Conservation (phyloP, 2,113 vertebrate genomes). For the Carettochelys insculpta region DNA sequence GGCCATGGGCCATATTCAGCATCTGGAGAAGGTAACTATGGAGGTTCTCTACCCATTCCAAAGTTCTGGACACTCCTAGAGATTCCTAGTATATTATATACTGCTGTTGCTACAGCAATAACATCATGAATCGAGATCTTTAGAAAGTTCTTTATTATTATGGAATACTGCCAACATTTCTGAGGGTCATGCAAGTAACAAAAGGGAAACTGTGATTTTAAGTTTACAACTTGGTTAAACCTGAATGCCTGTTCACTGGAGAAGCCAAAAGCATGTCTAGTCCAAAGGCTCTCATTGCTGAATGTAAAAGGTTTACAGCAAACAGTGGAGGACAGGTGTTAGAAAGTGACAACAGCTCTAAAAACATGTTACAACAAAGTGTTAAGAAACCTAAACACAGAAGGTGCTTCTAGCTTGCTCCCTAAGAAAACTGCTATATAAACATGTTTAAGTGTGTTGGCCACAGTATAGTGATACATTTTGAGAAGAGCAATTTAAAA, state of each 20-base stretch:
- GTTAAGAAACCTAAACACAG: not conserved
- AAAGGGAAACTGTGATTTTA: not conserved
- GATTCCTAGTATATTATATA: not conserved
- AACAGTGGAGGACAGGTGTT: not conserved
- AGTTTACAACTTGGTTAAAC: not conserved
- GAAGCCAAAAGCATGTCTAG: not conserved
- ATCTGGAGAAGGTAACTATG: not conserved
- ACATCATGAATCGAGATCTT: not conserved
- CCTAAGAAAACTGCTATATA: not conserved
- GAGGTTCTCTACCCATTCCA: not conserved
- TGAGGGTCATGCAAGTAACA: not conserved
- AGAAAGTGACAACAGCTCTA: not conserved
- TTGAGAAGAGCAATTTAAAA: not conserved
- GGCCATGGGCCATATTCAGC: too few relatives aligned
- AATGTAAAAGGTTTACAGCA: not conserved
- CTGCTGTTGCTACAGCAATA: not conserved
- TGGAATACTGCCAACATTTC: fast-evolving
- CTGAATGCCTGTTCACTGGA: not conserved
- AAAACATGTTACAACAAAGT: not conserved
- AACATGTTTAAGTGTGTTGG: not conserved
- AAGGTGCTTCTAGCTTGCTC: not conserved
- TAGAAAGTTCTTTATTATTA: not conserved
- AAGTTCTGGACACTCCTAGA: not conserved
- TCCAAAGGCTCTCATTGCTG: not conserved
- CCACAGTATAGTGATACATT: not conserved